phyloP scores from a whole-genome alignment of 1,140 invertebrate species.

The Centruroides sculpturatus region DNA sequence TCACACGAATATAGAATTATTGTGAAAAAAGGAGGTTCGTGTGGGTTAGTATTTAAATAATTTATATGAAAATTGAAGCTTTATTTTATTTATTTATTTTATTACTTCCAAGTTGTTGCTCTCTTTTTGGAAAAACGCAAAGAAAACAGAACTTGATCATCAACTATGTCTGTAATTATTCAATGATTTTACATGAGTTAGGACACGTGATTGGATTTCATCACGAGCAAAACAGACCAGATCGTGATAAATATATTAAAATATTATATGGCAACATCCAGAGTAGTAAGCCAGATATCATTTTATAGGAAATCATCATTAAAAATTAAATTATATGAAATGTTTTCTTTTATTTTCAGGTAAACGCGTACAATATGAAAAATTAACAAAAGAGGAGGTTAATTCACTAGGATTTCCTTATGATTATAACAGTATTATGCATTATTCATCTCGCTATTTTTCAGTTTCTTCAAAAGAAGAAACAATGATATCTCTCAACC shows the following conservation, averaged over 20 bases:
- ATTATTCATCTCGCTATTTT: conserved; percentile 95
- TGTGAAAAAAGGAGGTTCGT: too few species aligned
- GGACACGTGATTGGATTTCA: conserved; percentile 76
- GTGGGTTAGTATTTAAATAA: too few species aligned
- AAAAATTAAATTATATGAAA: conserved; percentile 32
- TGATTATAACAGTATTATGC: conserved; percentile 97
- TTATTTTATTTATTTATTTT: too few species aligned
- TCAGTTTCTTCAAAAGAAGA: conserved; percentile 89
- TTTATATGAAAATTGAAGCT: too few species aligned
- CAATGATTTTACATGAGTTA: conserved; percentile 96
- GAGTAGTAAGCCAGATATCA: conserved; percentile 48
- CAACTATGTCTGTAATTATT: conserved; percentile 98
- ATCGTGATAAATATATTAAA: conserved; percentile 61
- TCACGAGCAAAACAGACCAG: conserved; percentile 94
- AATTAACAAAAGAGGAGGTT: conserved; percentile 85
- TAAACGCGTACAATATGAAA: conserved; percentile 34
- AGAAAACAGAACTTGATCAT: conserved; percentile 95
- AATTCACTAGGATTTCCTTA: conserved; percentile 87
- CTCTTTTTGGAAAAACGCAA: conserved; percentile 92
- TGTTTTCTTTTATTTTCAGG: conserved; percentile 96
- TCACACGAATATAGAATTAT: too few species aligned
- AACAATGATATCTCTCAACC: conserved; percentile 45
- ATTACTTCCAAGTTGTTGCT: conserved; percentile 65
- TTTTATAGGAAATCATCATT: background rate
- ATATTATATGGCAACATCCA: conserved; percentile 93